A percentile compares a stretch with the other conserved stretches of the same genome.
phyloP scores from a whole-genome alignment of 1,140 invertebrate species.

The Thaumatotibia leucotreta region DNA sequence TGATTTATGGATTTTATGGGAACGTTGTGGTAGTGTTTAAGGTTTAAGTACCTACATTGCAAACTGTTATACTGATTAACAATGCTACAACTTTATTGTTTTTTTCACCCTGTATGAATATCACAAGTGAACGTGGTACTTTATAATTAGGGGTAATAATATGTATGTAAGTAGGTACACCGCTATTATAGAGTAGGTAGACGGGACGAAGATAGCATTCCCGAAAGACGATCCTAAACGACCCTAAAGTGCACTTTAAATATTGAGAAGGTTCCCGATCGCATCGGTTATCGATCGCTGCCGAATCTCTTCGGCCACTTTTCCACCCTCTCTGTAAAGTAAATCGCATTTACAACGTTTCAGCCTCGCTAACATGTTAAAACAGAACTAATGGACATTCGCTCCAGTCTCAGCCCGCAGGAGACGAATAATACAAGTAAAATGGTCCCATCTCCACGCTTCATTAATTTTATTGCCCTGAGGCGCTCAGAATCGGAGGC shows the following conservation, averaged over 20 bases:
- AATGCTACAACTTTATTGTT: no score
- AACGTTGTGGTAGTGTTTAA: no score
- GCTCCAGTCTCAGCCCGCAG: conserved; percentile 72
- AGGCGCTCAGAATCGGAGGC: conserved; percentile 59
- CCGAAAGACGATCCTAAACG: neutral
- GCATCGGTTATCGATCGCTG: conserved; percentile 57
- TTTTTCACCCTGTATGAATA: no score
- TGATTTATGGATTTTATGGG: no score
- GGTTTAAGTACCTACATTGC: no score
- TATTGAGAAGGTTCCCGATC: conserved; percentile 35
- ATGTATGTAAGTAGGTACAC: no score
- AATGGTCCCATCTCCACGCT: conserved; percentile 76
- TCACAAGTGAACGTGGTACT: no score
- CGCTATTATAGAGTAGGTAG: no score
- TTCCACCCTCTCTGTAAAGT: conserved; percentile 70
- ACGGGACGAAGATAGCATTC: neutral
- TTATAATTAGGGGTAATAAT: no score
- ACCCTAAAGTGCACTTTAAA: conserved; percentile 12
- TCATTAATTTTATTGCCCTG: conserved; percentile 76
- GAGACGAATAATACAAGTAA: conserved; percentile 77
- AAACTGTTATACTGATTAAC: no score
- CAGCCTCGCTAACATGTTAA: conserved; percentile 76
- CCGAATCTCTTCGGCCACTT: conserved; percentile 64
- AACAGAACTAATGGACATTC: conserved; percentile 77
- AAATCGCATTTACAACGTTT: conserved; percentile 76